These are phyloP conservation scores for Galleria mellonella DNA, from an alignment of 1,140 invertebrate species.

Conservation along the genomic window DNA sequence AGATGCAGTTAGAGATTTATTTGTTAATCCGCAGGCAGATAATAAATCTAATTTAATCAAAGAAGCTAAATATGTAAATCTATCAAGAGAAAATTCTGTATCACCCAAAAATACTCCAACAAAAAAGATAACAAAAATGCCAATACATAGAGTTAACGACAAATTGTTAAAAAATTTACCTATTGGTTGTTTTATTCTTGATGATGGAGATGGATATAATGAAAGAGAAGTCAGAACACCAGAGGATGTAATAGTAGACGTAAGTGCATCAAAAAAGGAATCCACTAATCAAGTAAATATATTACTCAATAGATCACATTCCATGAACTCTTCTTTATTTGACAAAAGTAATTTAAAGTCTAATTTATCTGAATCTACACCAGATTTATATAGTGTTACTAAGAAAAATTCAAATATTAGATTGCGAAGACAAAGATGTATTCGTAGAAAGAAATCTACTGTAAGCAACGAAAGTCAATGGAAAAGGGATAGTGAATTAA, in stretches of 20 bases:
- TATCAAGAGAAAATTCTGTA: constrained; percentile 61
- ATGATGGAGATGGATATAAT: constrained; percentile 62
- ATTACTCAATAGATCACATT: constrained; percentile 43
- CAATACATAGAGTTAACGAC: constrained; percentile 45
- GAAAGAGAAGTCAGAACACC: constrained; percentile 65
- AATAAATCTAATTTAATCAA: constrained; percentile 59
- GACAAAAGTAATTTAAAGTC: constrained; percentile 32
- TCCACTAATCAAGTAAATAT: constrained; percentile 15
- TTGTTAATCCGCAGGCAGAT: constrained; percentile 56
- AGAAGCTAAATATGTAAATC: constrained; percentile 58
- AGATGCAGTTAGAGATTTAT: constrained; percentile 49
- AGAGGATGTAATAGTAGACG: constrained; percentile 26
- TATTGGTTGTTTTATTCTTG: constrained; percentile 62
- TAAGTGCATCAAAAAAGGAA: constrained; percentile 16
- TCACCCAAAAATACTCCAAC: constrained; percentile 54
- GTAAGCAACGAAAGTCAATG: constrained; percentile 53
- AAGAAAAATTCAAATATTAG: constrained; percentile 34
- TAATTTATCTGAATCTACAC: constrained; percentile 54
- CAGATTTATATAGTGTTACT: constrained; percentile 37
- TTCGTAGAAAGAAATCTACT: constrained; percentile 61
- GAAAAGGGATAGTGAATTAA: constrained; percentile 31
- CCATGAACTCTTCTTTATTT: constrained; percentile 35
- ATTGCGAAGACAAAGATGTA: constrained; percentile 56
- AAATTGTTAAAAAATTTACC: constrained; percentile 60
- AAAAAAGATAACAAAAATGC: constrained; percentile 36